Percentiles rank a stretch among this genome's conserved stretches.
Evolutionary conservation across 2,888 invertebrate species (phyloP).

Genomic region (Dasysyrphus albostriatus): DNA sequence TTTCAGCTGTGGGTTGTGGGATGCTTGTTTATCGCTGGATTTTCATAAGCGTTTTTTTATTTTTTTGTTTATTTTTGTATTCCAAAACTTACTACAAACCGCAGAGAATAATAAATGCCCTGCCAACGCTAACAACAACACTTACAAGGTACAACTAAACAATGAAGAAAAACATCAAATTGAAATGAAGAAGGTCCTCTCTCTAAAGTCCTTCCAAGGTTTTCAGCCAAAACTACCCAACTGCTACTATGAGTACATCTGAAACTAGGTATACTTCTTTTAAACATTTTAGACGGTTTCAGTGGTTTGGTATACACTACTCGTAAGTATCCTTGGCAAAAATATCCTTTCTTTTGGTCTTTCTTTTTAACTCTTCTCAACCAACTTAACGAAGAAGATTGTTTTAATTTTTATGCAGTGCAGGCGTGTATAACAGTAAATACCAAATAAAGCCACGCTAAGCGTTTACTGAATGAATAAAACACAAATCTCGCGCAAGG

Average conservation of each 20-base stretch:
- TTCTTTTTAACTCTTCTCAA: slow-evolving; percentile 7
- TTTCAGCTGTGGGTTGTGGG: background rate
- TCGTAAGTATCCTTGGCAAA: slow-evolving; percentile 37
- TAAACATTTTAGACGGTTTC: slow-evolving; percentile 44
- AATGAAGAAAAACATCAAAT: slow-evolving; percentile 26
- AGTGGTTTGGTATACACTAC: slow-evolving; percentile 39
- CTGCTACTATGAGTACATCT: background rate
- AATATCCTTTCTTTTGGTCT: slow-evolving; percentile 46
- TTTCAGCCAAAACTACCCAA: background rate
- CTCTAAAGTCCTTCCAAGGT: background rate
- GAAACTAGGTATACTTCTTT: background rate
- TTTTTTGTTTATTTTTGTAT: background rate
- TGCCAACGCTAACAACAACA: background rate
- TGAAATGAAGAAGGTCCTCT: slow-evolving; percentile 3
- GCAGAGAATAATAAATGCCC: slow-evolving; percentile 6
- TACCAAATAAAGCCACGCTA: slow-evolving; percentile 58
- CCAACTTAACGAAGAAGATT: slow-evolving; percentile 55
- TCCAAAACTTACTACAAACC: background rate
- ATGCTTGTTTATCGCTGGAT: background rate
- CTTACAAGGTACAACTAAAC: background rate
- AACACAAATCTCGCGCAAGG: slow-evolving; percentile 63
- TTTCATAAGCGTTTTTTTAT: background rate
- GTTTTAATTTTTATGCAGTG: slow-evolving; percentile 71
- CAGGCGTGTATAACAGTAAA: slow-evolving; percentile 46
- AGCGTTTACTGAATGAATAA: slow-evolving; percentile 68